Percentiles rank a stretch among this genome's conserved stretches.
These are phyloP conservation scores for Nicator chloris DNA, from an alignment of 2,113 vertebrate species.

Conservation along the genomic window DNA sequence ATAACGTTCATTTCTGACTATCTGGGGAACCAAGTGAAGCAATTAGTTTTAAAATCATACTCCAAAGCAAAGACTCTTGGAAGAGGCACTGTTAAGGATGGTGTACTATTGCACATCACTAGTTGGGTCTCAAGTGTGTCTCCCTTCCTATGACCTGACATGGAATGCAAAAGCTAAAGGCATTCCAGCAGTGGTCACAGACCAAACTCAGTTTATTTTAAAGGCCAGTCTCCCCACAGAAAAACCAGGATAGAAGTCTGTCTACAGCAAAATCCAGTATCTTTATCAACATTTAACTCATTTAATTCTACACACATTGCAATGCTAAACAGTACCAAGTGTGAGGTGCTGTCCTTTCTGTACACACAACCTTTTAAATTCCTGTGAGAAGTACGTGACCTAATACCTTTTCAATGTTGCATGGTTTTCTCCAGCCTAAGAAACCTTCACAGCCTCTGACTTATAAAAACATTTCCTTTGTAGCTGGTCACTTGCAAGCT, in stretches of 20 bases:
- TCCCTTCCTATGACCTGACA: background rate
- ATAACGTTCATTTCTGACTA: background rate
- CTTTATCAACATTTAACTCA: background rate
- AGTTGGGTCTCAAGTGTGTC: fast-evolving
- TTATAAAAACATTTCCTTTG: background rate
- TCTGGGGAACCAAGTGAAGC: background rate
- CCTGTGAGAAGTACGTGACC: background rate
- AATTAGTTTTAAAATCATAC: background rate
- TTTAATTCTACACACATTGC: background rate
- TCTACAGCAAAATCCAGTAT: background rate
- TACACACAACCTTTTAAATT: background rate
- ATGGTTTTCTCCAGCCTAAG: background rate
- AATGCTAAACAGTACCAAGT: background rate
- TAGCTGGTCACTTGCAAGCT: background rate
- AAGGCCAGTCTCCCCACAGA: background rate
- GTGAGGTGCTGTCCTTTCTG: background rate
- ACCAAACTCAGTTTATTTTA: background rate
- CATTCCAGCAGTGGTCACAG: background rate
- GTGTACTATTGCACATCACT: background rate
- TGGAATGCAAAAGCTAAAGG: fast-evolving
- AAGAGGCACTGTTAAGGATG: fast-evolving
- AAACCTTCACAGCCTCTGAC: background rate
- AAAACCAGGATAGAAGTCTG: background rate
- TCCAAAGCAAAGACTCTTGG: background rate
- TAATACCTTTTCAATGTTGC: background rate